Conservation (phyloP, 1,140 invertebrate species). For the Apis cerana region DNA sequence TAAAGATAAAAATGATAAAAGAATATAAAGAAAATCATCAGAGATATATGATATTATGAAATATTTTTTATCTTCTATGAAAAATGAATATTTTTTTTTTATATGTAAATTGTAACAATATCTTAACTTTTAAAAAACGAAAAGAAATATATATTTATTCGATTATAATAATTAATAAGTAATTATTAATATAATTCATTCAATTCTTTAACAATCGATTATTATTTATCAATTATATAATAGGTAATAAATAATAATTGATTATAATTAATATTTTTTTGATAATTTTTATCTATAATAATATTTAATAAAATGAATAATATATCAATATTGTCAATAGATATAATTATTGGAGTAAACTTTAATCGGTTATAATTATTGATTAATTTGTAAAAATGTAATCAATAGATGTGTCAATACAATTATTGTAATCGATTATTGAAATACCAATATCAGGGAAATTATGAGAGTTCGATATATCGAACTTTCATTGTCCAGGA, state of each 20-base stretch:
- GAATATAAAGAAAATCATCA: not conserved
- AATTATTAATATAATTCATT: not conserved
- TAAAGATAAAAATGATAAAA: not conserved
- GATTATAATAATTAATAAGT: not conserved
- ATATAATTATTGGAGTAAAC: not conserved
- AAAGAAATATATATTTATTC: not conserved
- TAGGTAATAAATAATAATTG: not conserved
- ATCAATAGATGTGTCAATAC: not conserved
- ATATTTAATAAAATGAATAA: not conserved
- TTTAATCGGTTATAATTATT: not conserved
- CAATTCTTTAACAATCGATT: not conserved
- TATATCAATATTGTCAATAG: not conserved
- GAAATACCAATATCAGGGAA: slow-evolving; percentile 21
- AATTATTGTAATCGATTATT: not conserved
- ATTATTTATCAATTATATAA: not conserved
- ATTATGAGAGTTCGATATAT: slow-evolving; percentile 10
- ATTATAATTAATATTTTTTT: not conserved
- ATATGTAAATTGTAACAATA: not conserved
- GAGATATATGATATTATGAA: not conserved
- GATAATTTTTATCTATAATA: not conserved
- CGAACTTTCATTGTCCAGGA: slow-evolving; percentile 38
- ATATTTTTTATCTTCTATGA: not conserved
- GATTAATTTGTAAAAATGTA: not conserved
- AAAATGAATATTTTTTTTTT: not conserved
- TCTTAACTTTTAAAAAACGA: not conserved